Base-by-base conservation (phyloP, 2,888 invertebrate genomes). In the Iselma pallidipennis region DNA sequence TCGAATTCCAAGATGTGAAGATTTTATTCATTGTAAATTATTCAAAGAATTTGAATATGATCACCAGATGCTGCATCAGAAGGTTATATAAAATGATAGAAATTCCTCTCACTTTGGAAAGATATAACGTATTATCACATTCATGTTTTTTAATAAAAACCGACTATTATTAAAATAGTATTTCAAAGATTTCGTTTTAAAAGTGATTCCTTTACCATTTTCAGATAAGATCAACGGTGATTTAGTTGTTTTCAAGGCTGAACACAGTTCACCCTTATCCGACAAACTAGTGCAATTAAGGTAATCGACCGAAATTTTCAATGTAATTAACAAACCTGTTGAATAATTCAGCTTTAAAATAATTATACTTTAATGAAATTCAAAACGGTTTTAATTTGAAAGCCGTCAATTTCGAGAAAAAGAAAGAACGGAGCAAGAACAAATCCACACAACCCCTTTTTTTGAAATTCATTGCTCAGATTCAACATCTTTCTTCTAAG, bases 291-390 rank as follows among this genome's bases (percentile, higher is more conserved):
- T n/a, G n/a, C 55, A 59, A 59, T 60, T 54, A 51, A 29, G 60
- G 55, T 60, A 60, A 60, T n/a, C 31, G 14, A 55, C 19, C 25
- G 49, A 59, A 59, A 59, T 59, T 51, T 56, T 65, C 55, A 51
- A 49, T 54, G 53, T 57, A 59, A 53, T 62, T 59, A 52, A 65
- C 49, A 56, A 55, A 59, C 57, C 60, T 60, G 59, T 57, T 63
- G 66, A 66, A 63, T 66, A 59, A 61, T 61, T 66, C 62, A 61
- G 23, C 10, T 50, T 48, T 45, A 51, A 49, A 61, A 59, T 51
- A 53, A 62, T 63, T 55, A 23, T 56, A 21, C 16, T 55, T 57
- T 29, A 55, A 59, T 59, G 53, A 55, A 66, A 63, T 59, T 66
- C 55, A 59, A 61, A 61, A 59, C n/a, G 28, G 42, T 14, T 4